Conservation (phyloP, 2,113 vertebrate species). For the Heloderma charlesbogerti region DNA sequence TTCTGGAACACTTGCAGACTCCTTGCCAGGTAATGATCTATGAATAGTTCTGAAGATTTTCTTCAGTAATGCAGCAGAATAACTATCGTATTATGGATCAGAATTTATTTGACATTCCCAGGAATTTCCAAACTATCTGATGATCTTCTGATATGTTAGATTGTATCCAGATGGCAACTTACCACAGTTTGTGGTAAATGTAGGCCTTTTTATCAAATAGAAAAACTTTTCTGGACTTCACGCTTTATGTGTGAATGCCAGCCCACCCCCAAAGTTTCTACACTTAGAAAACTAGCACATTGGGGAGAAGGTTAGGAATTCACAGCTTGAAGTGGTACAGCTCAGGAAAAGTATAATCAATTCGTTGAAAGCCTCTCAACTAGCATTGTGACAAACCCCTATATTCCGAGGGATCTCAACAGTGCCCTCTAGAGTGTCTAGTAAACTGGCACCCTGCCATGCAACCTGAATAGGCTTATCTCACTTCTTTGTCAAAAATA, state of each 20-base stretch:
- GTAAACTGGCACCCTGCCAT: no score
- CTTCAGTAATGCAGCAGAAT: not conserved
- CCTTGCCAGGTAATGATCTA: constrained; percentile 16
- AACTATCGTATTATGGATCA: not conserved
- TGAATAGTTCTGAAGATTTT: not conserved
- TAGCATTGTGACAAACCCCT: no score
- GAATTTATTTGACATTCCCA: not conserved
- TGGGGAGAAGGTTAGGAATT: no score
- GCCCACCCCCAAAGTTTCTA: no score
- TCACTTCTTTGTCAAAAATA: no score
- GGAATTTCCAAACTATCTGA: not conserved
- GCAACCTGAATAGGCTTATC: no score
- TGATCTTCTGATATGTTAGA: not conserved
- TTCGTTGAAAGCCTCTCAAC: no score
- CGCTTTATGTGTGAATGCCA: not conserved
- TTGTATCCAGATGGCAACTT: not conserved
- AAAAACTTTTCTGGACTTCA: not conserved
- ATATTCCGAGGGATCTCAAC: no score
- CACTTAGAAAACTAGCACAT: no score
- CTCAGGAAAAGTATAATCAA: no score
- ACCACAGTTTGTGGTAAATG: not conserved
- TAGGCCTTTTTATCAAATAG: not conserved
- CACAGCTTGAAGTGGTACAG: no score
- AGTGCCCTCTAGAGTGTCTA: no score
- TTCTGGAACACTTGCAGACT: constrained; percentile 21